Percentiles rank a stretch among this genome's conserved stretches.
Evolutionary conservation across 2,113 vertebrate species (phyloP).

Genomic region (Hassar affinis): DNA sequence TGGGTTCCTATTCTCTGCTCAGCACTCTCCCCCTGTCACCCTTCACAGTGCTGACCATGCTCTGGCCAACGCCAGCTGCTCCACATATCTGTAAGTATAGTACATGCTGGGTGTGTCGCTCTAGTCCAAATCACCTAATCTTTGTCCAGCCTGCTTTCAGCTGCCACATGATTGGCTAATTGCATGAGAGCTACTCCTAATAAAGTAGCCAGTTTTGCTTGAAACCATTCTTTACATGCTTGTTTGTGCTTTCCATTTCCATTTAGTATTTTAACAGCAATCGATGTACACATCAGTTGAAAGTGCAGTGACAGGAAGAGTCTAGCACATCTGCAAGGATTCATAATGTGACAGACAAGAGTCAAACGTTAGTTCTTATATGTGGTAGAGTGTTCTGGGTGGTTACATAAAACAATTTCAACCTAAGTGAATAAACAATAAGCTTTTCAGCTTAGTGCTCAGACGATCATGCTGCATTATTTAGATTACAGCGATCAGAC

Average conservation of each 20-base stretch:
- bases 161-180: neutral
- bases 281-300: neutral
- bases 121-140: neutral
- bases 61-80: constrained; percentile 83
- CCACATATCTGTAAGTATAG: constrained; percentile 84
- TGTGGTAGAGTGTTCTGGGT: neutral
- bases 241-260: neutral
- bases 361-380: neutral
- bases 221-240: neutral
- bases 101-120: neutral
- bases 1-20: constrained; percentile 91
- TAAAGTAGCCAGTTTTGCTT: neutral
- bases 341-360: neutral
- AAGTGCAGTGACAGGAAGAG: neutral
- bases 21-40: constrained; percentile 86
- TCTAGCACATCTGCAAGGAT: neutral
- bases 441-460: neutral
- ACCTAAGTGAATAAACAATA: neutral
- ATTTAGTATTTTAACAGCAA: neutral
- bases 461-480: neutral
- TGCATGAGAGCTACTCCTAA: neutral
- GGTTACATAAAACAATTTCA: neutral
- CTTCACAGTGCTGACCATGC: constrained; percentile 79
- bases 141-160: neutral
- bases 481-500: neutral